Evolutionary conservation across 1,140 invertebrate genomes (phyloP), one percentile per base, ranked within the genome.

Genomic region (Drosophila miranda): DNA sequence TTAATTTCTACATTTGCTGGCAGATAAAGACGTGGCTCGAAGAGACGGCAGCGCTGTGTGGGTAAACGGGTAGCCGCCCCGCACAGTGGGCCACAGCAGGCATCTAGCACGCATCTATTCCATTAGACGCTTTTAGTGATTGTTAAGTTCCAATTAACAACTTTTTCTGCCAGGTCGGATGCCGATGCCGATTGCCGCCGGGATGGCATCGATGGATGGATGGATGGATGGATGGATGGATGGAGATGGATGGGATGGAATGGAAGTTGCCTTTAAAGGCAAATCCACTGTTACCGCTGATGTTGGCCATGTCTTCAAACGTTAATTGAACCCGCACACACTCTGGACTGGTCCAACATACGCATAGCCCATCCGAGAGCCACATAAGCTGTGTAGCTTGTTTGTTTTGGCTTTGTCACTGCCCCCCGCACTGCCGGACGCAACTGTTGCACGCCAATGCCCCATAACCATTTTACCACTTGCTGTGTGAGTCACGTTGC

Each of bases 91-190:
- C 30, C 58, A 57, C 26, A 19, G 56, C 55, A 23, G 46, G 69
- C 51, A 41, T 44, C 19, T 21, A 43, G 63, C 45, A 55, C 75
- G 56, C 79, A 83, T 59, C 82, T 78, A 88, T 87, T 68, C 82
- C 83, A 88, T 87, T 88, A 87, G 78, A 76, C 67, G 82, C 82
- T 87, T 88, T 87, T 87, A 87, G 83, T 78, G 83, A 86, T 87
- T 87, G 82, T 87, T 87, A 82, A 87, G 88, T 87, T 87, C 82
- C 82, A 87, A 87, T 87, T 87, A 88, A 88, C 82, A 87, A 87
- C 78, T 87, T 87, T 87, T 88, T 87, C 57, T 83, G 79, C 78
- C 75, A 61, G 59, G 44, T 76, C 30, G 30, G 8, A 30, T 38
- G 55, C 13, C 34, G 34, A 28, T 19, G 41, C 58, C 38, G 67